A percentile compares a stretch with the other conserved stretches of the same genome.
Evolutionary conservation across 2,113 vertebrate species (phyloP).

Genomic region (Ornithorhynchus anatinus): DNA sequence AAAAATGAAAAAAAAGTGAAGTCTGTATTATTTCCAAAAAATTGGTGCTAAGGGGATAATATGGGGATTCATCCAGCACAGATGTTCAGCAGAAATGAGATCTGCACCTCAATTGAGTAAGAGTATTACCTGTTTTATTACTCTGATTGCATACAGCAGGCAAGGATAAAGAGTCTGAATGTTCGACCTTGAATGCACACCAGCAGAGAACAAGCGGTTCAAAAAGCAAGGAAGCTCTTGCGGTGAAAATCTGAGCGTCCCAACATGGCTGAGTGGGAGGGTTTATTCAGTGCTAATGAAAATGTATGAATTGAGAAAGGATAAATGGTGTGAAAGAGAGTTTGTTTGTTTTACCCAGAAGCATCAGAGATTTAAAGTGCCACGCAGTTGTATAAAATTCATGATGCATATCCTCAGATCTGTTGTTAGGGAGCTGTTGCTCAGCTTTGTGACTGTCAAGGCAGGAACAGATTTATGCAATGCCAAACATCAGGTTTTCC

Average conservation of each 20-base stretch:
- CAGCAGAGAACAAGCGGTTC: background rate
- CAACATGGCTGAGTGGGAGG: background rate
- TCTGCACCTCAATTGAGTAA: conserved; percentile 24
- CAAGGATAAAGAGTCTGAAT: background rate
- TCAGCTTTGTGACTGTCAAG: background rate
- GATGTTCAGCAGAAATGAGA: conserved; percentile 52
- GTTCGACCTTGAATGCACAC: conserved; percentile 34
- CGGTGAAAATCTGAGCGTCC: background rate
- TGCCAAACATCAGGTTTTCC: too few species aligned
- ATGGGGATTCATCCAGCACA: conserved; percentile 38
- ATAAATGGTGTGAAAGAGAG: background rate
- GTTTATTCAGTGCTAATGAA: background rate
- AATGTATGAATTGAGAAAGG: background rate
- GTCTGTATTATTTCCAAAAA: conserved; percentile 38
- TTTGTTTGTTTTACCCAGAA: background rate
- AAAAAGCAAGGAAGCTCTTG: background rate
- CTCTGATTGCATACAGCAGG: conserved; percentile 13
- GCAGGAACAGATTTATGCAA: too few species aligned
- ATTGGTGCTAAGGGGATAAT: conserved; percentile 42
- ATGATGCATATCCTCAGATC: background rate
- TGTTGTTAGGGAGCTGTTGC: background rate
- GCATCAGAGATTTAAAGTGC: background rate
- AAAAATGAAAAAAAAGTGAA: conserved; percentile 54
- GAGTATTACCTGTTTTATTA: conserved; percentile 43
- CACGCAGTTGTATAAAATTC: background rate